Evolutionary conservation across 53 echinoderm and acorn worm species (phyloP).

Genomic region (Antedon mediterranea): DNA sequence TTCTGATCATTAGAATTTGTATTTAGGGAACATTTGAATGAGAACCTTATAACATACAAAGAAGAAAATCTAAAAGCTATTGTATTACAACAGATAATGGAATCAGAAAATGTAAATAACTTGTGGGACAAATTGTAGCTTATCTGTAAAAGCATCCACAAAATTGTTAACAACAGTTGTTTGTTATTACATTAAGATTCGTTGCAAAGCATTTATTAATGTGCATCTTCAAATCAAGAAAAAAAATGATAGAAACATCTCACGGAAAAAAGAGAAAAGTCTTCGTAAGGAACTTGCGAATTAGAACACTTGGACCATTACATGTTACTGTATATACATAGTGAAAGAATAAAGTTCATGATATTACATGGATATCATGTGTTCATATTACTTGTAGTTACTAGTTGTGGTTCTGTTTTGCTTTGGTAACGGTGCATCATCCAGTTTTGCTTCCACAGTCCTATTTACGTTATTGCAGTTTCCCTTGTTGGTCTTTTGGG

Average conservation of each 20-base stretch:
- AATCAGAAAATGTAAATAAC: neutral
- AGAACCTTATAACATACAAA: neutral
- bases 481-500: too few species aligned
- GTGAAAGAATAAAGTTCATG: too few species aligned
- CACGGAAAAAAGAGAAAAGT: too few species aligned
- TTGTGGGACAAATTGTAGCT: slow-evolving; percentile 1
- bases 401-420: too few species aligned
- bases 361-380: too few species aligned
- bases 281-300: too few species aligned
- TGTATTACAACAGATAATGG: neutral
- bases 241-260: neutral
- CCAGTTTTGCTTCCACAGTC: too few species aligned
- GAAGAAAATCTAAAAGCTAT: neutral
- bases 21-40: neutral
- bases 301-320: too few species aligned
- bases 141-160: neutral
- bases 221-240: slow-evolving; percentile 7
- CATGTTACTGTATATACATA: too few species aligned
- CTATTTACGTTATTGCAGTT: too few species aligned
- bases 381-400: too few species aligned
- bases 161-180: slow-evolving; percentile 5
- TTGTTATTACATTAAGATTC: slow-evolving; percentile 3
- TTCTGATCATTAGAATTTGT: slow-evolving; percentile 7
- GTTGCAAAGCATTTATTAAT: slow-evolving; percentile 5
- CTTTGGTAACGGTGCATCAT: too few species aligned